A percentile compares a stretch with the other conserved stretches of the same genome.
These are phyloP conservation scores for Rallus limicola DNA, from an alignment of 2,113 vertebrate genomes.

Conservation along the genomic window DNA sequence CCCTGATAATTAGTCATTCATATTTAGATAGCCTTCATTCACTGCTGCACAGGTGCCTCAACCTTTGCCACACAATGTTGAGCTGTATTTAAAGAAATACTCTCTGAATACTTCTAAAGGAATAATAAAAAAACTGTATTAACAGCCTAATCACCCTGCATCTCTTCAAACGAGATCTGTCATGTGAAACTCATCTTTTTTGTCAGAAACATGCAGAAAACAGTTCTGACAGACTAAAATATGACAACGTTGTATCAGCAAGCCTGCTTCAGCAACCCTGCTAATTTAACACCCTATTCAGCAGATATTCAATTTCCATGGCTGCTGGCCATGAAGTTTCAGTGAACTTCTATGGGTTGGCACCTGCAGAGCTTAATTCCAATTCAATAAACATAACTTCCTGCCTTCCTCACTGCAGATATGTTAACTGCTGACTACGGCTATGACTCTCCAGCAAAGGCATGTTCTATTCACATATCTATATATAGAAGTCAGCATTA, in stretches of 20 bases:
- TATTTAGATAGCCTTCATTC: constrained; percentile 68
- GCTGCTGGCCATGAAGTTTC: constrained; percentile 57
- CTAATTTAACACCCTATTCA: constrained; percentile 73
- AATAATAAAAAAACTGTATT: constrained; percentile 43
- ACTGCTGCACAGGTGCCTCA: constrained; percentile 69
- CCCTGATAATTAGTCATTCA: constrained; percentile 69
- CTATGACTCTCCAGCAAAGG: background rate
- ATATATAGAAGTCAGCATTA: constrained; percentile 7
- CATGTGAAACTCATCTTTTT: constrained; percentile 43
- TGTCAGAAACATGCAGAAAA: constrained; percentile 43
- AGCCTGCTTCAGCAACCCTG: constrained; percentile 50
- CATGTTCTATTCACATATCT: background rate
- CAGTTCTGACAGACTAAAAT: constrained; percentile 41
- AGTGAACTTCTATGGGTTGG: constrained; percentile 55
- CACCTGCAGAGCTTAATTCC: constrained; percentile 54
- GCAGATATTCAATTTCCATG: constrained; percentile 68
- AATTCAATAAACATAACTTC: constrained; percentile 57
- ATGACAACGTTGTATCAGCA: constrained; percentile 57
- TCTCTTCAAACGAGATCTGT: constrained; percentile 35
- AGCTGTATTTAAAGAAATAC: constrained; percentile 61
- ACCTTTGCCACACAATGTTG: constrained; percentile 59
- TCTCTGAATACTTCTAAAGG: constrained; percentile 49
- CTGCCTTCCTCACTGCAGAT: constrained; percentile 20
- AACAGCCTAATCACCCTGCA: constrained; percentile 37
- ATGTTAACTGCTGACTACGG: constrained; percentile 11